A percentile compares a stretch with the other conserved stretches of the same genome.
Conservation (phyloP, 1,140 invertebrate genomes). For the Physella acuta region DNA sequence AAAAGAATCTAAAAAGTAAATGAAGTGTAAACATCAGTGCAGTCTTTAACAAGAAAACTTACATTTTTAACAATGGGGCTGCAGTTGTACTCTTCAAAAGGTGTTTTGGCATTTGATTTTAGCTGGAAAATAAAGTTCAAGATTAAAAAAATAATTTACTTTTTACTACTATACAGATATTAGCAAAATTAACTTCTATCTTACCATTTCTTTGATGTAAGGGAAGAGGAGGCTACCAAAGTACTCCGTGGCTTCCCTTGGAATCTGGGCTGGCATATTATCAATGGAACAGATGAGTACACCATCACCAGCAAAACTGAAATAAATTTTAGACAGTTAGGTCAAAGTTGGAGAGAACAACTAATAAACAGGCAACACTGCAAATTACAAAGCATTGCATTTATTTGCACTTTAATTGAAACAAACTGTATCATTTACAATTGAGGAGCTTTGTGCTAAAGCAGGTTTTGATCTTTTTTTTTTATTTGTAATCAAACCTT, state of each 20-base stretch:
- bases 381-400: too few relatives aligned
- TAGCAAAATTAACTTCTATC: background rate
- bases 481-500: too few relatives aligned
- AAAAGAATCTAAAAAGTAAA: background rate
- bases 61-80: conserved; percentile 76
- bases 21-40: background rate
- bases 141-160: background rate
- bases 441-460: too few relatives aligned
- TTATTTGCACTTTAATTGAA: too few relatives aligned
- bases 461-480: too few relatives aligned
- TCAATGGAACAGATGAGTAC: conserved; percentile 98
- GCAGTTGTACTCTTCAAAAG: conserved; percentile 80
- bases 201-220: conserved; percentile 65
- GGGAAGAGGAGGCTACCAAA: conserved; percentile 92
- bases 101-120: conserved; percentile 82
- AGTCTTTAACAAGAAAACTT: conserved; percentile 63
- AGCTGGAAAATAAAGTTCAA: conserved; percentile 69
- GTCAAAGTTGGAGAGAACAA: too few relatives aligned
- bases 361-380: too few relatives aligned
- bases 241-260: conserved; percentile 94
- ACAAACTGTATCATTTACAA: too few relatives aligned
- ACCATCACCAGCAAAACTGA: conserved; percentile 89
- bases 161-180: background rate
- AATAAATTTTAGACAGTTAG: too few relatives aligned
- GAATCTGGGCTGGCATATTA: conserved; percentile 99